Evolutionary conservation across 2,888 invertebrate species (phyloP).

Genomic region (Hyles lineata): DNA sequence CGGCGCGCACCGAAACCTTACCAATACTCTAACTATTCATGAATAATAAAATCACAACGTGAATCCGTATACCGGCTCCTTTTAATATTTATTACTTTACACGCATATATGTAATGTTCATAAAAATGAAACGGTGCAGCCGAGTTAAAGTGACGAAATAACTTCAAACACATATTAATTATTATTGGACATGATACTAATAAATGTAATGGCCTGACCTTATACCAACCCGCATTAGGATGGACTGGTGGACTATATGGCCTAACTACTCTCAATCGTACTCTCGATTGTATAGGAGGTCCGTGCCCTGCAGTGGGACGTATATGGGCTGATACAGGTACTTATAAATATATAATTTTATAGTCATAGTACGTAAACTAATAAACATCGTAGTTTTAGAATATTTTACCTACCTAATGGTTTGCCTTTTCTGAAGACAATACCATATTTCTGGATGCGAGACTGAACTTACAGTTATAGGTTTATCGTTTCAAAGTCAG

Average conservation of each 20-base stretch:
- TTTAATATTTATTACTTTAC: slow-evolving; percentile 23
- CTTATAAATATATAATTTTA: no score
- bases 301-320: no score
- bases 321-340: background rate
- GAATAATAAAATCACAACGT: slow-evolving; percentile 56
- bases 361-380: no score
- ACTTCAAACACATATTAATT: background rate
- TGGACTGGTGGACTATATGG: no score
- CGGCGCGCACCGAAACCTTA: slow-evolving; percentile 59
- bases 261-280: no score
- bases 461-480: no score
- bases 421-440: background rate
- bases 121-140: background rate
- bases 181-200: background rate
- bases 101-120: slow-evolving; percentile 5
- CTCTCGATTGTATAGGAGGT: no score
- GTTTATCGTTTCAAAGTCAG: background rate
- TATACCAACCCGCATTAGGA: no score
- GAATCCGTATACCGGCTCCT: slow-evolving; percentile 24
- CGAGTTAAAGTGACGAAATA: background rate
- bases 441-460: background rate
- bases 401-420: background rate
- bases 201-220: no score
- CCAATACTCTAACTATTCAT: slow-evolving; percentile 50
- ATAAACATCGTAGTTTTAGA: background rate